phyloP scores from a whole-genome alignment of 1,140 invertebrate species.

The Zaprionus gabonicus region DNA sequence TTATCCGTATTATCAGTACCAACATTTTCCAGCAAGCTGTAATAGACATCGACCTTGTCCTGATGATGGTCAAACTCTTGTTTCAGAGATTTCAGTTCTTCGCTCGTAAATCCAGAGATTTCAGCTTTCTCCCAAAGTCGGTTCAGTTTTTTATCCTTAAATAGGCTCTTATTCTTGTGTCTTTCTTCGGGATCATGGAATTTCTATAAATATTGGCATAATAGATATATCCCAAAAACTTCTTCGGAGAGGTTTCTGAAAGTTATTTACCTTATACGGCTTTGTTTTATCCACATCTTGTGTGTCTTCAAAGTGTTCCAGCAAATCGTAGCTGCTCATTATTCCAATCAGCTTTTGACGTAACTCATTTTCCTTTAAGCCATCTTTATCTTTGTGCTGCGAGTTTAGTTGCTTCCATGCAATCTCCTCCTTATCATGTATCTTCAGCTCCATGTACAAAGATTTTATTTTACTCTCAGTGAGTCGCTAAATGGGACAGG shows the following conservation, averaged over 20 bases:
- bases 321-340: conserved; percentile 92
- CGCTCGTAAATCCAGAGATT: conserved; percentile 91
- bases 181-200: conserved; percentile 87
- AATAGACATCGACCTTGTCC: conserved; percentile 96
- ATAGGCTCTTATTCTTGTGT: conserved; percentile 90
- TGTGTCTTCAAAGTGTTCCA: conserved; percentile 92
- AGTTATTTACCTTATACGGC: conserved; percentile 84
- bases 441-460: conserved; percentile 93
- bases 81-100: conserved; percentile 92
- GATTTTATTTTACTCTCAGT: conserved; percentile 93
- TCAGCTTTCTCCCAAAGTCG: conserved; percentile 96
- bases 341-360: conserved; percentile 92
- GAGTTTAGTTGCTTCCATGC: conserved; percentile 92
- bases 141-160: conserved; percentile 95
- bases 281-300: conserved; percentile 86
- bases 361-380: conserved; percentile 92
- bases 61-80: conserved; percentile 97
- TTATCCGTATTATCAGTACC: conserved; percentile 85
- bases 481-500: conserved; percentile 87
- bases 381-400: conserved; percentile 94
- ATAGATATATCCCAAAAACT: not conserved
- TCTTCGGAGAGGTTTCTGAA: conserved; percentile 21
- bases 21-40: conserved; percentile 90
- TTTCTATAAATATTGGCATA: conserved; percentile 64
- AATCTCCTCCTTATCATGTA: conserved; percentile 96